Percentiles rank a stretch among this genome's conserved stretches.
Conservation (phyloP, 2,113 vertebrate genomes). For the Myotis lucifugus region DNA sequence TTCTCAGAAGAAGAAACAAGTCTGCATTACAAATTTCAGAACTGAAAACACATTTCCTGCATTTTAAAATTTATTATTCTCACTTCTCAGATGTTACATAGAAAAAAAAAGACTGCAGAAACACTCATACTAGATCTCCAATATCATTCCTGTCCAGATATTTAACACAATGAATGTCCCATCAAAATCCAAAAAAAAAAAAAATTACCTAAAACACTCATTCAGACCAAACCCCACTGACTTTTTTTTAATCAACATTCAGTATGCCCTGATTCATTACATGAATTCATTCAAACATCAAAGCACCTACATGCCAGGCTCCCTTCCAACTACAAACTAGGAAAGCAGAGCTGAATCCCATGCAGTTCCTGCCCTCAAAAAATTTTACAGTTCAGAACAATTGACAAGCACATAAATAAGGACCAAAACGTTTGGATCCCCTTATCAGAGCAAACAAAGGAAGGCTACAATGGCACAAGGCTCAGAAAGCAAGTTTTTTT, state of each 20-base stretch:
- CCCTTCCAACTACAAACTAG: neutral
- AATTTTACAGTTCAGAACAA: neutral
- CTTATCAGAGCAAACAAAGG: neutral
- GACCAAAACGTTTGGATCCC: neutral
- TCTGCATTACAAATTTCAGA: neutral
- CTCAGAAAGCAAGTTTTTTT: neutral
- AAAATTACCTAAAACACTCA: neutral
- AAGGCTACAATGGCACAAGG: neutral
- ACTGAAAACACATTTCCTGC: neutral
- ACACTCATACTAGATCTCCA: neutral
- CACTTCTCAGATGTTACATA: neutral
- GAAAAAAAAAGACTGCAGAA: neutral
- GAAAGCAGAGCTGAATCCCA: slow-evolving; percentile 1
- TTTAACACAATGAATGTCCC: neutral
- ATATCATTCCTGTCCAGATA: neutral
- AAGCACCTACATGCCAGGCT: slow-evolving; percentile 10
- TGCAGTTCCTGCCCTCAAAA: neutral
- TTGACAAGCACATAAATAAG: neutral
- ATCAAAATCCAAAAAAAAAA: neutral
- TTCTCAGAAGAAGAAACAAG: neutral
- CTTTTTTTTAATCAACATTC: neutral
- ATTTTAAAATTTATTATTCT: neutral
- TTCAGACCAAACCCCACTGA: neutral
- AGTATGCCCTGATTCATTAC: neutral
- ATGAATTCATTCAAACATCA: slow-evolving; percentile 34